Base-by-base conservation (phyloP, 2,888 invertebrate genomes). In the Ecdyonurus torrentis region DNA sequence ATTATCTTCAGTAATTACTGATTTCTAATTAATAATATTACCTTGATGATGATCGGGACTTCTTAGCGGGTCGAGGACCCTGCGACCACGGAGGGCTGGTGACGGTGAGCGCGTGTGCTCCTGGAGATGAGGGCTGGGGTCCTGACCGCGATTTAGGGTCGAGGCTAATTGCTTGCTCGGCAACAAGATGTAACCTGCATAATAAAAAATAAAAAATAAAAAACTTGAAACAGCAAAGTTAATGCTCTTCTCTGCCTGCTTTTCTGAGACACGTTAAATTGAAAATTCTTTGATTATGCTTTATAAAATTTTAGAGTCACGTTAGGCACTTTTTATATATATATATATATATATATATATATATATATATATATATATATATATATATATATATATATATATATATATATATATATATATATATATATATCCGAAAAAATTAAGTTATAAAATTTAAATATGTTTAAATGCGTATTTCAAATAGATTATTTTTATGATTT, bases 31-130 rank as follows among this genome's bases (percentile, higher is more conserved):
- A n/a, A n/a, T n/a, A n/a, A n/a, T n/a, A n/a, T 37, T 37, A 61
- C 64, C 64, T 50, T 55, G n/a, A n/a, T n/a, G n/a, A n/a, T n/a
- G n/a, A n/a, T n/a, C 25, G 59, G 24, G 10, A 50, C 50, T 20
- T 15, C n/a, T 25, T 20, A 58, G 53, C 19, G 65, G 65, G 15
- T 63, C 63, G 1, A 65, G 62, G 20, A 63, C 52, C 20, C 65
- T 52, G 23, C 65, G 60, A 52, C 65, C 65, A 23, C 62, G 55
- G 20, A 58, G 59, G 22, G 60, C 52, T 3, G 65, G 55, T 7
- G 65, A 59, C n/a, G n/a, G n/a, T 7, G 60, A 60, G 22, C 60
- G 63, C 5, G 37, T 10, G 5, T 5, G 37, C 37, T 37, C 37
- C 37, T 37, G 37, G n/a, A n/a, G n/a, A n/a, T n/a, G n/a, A 37